Conservation (phyloP, 2,113 vertebrate genomes). For the Calonectris borealis region DNA sequence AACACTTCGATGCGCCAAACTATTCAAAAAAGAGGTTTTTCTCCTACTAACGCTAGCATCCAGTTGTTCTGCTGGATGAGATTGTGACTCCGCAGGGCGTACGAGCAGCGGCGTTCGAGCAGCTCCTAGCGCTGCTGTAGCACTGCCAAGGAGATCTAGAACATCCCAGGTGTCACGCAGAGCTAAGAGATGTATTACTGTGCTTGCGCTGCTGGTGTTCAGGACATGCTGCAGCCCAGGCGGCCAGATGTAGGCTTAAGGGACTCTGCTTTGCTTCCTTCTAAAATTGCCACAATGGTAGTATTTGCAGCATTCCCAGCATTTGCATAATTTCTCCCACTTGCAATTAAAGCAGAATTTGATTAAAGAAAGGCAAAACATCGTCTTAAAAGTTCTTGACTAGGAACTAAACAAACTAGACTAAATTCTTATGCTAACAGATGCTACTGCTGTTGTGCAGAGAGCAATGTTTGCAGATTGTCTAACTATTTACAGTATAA, state of each 20-base stretch:
- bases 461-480: not conserved
- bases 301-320: too few relatives aligned
- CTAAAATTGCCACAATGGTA: fast-evolving
- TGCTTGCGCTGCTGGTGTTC: too few relatives aligned
- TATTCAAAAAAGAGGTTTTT: not conserved
- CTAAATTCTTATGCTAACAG: not conserved
- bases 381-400: not conserved
- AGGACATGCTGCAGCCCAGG: not conserved
- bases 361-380: not conserved
- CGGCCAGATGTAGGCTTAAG: not conserved
- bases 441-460: not conserved
- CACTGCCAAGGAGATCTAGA: not conserved
- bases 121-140: not conserved
- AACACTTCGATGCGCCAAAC: not conserved
- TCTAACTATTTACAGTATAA: not conserved
- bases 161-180: not conserved
- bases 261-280: not conserved
- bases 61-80: not conserved
- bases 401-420: not conserved
- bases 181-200: not conserved
- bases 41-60: too few relatives aligned
- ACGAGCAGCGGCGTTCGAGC: fast-evolving
- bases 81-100: not conserved
- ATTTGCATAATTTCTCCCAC: not conserved
- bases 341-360: not conserved